phyloP scores from a whole-genome alignment of 64 coral and sea anemone genomes.

The Exaiptasia diaphana region DNA sequence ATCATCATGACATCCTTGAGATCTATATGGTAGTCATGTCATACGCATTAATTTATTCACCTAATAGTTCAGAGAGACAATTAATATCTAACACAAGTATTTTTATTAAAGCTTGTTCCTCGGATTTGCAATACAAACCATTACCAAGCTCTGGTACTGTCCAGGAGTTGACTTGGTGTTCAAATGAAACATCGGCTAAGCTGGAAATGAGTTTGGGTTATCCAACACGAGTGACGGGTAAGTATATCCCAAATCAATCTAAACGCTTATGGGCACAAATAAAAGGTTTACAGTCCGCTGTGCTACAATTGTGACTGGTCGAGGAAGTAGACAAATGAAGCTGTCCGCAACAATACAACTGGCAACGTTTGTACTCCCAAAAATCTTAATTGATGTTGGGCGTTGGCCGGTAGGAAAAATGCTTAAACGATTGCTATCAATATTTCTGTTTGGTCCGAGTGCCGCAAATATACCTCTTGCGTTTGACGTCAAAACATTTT shows the following conservation, averaged over 20 bases:
- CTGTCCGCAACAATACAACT: background rate
- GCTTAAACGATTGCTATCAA: too few relatives aligned
- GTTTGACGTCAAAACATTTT: too few relatives aligned
- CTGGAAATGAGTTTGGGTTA: background rate
- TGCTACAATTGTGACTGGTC: background rate
- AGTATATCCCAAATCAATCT: background rate
- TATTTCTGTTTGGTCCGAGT: too few relatives aligned
- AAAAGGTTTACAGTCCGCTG: background rate
- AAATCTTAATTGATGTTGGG: background rate
- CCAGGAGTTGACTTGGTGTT: background rate
- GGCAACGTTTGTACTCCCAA: background rate
- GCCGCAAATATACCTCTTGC: too few relatives aligned
- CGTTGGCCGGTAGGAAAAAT: too few relatives aligned
- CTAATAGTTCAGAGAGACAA: background rate
- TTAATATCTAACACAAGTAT: background rate
- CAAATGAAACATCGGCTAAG: background rate
- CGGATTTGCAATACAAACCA: background rate
- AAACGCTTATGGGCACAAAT: background rate
- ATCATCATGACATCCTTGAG: too few relatives aligned
- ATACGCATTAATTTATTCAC: background rate
- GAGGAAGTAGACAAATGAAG: background rate
- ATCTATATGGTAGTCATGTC: too few relatives aligned
- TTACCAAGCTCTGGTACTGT: background rate
- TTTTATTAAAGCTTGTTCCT: constrained; percentile 37
- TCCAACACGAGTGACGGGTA: constrained; percentile 22